Evolutionary conservation across 2,888 invertebrate species (phyloP).

Genomic region (Acrobeloides nanus): DNA sequence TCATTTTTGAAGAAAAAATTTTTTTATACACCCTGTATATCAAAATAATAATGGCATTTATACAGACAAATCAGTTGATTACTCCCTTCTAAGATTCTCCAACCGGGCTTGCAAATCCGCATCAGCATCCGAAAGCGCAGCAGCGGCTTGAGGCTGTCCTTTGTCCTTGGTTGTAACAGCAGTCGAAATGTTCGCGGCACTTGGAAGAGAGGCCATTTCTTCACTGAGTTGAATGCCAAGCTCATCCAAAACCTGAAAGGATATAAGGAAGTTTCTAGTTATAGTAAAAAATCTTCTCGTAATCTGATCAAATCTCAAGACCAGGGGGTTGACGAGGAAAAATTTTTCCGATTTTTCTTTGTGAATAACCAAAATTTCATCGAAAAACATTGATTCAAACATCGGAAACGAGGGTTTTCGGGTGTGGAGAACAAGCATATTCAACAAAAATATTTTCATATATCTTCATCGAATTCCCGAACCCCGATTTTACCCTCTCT

Average conservation of each 20-base stretch:
- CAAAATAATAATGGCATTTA: slow-evolving; percentile 6
- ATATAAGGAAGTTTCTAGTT: neutral
- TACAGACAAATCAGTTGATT: slow-evolving; percentile 6
- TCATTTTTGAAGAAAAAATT: too few relatives aligned
- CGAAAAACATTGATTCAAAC: too few relatives aligned
- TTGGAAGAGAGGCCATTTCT: slow-evolving; percentile 68
- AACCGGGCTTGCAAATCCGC: slow-evolving; percentile 92
- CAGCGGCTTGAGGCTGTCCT: slow-evolving; percentile 23
- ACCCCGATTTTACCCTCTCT: too few relatives aligned
- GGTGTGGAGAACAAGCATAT: too few relatives aligned
- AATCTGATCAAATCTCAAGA: neutral
- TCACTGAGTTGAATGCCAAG: slow-evolving; percentile 88
- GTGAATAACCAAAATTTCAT: too few relatives aligned
- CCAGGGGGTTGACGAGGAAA: too few relatives aligned
- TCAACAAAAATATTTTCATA: too few relatives aligned
- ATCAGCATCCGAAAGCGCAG: slow-evolving; percentile 59
- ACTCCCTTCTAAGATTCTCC: slow-evolving; percentile 61
- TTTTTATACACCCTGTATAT: too few relatives aligned
- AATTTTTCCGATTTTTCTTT: too few relatives aligned
- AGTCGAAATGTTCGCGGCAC: slow-evolving; percentile 15
- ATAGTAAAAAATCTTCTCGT: neutral
- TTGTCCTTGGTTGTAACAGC: slow-evolving; percentile 6
- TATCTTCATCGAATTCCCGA: too few relatives aligned
- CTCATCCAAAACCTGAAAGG: slow-evolving; percentile 85
- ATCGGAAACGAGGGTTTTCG: too few relatives aligned